A percentile compares a stretch with the other conserved stretches of the same genome.
These are phyloP conservation scores for Tolmerus cingulatus DNA, from an alignment of 2,888 invertebrate genomes.

Conservation along the genomic window DNA sequence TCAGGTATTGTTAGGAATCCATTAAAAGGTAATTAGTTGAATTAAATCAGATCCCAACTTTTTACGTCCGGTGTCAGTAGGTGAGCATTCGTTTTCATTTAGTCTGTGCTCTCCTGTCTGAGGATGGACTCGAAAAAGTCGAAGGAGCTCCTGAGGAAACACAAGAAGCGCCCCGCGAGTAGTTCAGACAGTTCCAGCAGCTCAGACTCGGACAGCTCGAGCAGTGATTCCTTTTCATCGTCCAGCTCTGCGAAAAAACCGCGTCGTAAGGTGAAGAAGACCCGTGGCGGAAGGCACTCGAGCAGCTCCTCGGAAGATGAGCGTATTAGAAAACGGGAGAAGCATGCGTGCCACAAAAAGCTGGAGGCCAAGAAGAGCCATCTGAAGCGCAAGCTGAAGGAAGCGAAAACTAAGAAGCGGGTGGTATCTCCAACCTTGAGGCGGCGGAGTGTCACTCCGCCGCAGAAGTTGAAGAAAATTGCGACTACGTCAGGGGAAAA, in stretches of 20 bases:
- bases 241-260: conserved; percentile 55
- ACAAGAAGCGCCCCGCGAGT: conserved; percentile 60
- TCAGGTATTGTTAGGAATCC: neutral
- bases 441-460: conserved; percentile 47
- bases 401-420: conserved; percentile 59
- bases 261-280: conserved; percentile 15
- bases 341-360: conserved; percentile 61
- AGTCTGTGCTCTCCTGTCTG: neutral
- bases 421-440: conserved; percentile 51
- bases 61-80: neutral
- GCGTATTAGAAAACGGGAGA: conserved; percentile 59
- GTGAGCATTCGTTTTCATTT: neutral
- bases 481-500: conserved; percentile 54
- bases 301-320: conserved; percentile 72
- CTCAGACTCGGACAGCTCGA: conserved; percentile 58
- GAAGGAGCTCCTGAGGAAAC: conserved; percentile 60
- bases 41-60: neutral
- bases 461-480: conserved; percentile 59
- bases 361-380: conserved; percentile 62
- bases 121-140: conserved; percentile 60
- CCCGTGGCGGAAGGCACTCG: conserved; percentile 61
- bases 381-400: conserved; percentile 60
- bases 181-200: conserved; percentile 60
- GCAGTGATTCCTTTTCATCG: conserved; percentile 58
- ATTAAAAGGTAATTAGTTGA: neutral